phyloP scores from a whole-genome alignment of 2,888 invertebrate genomes.

The Andrena marginata region DNA sequence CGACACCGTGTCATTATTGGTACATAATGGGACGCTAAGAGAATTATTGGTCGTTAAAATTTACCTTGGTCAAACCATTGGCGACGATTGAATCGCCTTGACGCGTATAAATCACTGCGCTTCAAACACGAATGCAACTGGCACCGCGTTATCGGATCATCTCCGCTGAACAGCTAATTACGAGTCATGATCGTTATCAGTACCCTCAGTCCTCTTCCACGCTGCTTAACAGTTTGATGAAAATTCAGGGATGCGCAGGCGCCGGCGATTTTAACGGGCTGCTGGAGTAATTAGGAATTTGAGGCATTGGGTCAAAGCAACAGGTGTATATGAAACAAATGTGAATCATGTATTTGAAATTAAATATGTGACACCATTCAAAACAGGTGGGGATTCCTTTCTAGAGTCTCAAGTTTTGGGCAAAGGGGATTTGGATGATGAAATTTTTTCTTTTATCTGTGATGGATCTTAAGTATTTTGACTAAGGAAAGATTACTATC shows the following conservation, averaged over 20 bases:
- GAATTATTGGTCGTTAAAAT: slow-evolving; percentile 30
- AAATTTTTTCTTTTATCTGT: too few relatives aligned
- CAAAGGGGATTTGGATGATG: too few relatives aligned
- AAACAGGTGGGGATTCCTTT: too few relatives aligned
- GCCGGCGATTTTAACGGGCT: neutral
- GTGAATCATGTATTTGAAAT: too few relatives aligned
- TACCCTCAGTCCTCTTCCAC: neutral
- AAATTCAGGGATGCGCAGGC: neutral
- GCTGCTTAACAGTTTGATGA: neutral
- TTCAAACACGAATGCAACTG: neutral
- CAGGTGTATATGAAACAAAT: too few relatives aligned
- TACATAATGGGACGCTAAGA: slow-evolving; percentile 12
- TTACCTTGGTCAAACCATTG: neutral
- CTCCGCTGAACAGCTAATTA: slow-evolving; percentile 9
- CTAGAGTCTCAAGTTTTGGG: too few relatives aligned
- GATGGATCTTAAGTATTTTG: too few relatives aligned
- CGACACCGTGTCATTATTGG: slow-evolving; percentile 19
- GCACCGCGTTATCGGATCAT: neutral
- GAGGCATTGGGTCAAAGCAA: too few relatives aligned
- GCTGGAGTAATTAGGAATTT: neutral
- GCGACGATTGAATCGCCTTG: neutral
- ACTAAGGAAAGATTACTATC: too few relatives aligned
- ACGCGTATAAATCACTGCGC: slow-evolving; percentile 17
- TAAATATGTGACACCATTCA: too few relatives aligned
- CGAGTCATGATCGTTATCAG: neutral